Conservation (phyloP, 2,888 invertebrate species). For the Myopa tessellatipennis region DNA sequence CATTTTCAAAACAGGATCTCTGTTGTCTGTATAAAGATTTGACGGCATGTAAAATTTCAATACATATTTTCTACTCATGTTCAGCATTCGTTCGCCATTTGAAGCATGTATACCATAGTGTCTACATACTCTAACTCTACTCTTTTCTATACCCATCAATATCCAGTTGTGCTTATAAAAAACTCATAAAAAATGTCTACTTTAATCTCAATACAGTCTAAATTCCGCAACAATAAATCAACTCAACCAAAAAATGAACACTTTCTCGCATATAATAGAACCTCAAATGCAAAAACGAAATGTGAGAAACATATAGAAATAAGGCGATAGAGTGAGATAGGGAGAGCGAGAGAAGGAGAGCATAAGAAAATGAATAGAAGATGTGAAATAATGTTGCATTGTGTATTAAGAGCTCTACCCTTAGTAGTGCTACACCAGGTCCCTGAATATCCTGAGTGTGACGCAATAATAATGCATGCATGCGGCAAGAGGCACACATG, state of each 20-base stretch:
- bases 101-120: too few species aligned
- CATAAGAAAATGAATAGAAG: background rate
- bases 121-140: too few species aligned
- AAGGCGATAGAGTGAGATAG: too few species aligned
- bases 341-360: too few species aligned
- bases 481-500: background rate
- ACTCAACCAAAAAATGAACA: conserved; percentile 1
- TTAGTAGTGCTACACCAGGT: background rate
- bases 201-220: background rate
- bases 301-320: too few species aligned
- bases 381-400: background rate
- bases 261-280: background rate
- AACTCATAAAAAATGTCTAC: too few species aligned
- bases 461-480: background rate
- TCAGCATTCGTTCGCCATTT: too few species aligned
- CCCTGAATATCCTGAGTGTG: background rate
- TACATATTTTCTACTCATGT: too few species aligned
- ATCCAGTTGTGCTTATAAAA: too few species aligned
- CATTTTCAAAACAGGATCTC: background rate
- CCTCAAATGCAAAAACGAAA: background rate
- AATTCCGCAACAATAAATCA: background rate
- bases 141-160: too few species aligned
- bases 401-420: background rate
- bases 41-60: too few species aligned
- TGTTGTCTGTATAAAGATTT: too few species aligned